Conservation (phyloP, 2,113 vertebrate genomes). For the Myiopsitta monachus region DNA sequence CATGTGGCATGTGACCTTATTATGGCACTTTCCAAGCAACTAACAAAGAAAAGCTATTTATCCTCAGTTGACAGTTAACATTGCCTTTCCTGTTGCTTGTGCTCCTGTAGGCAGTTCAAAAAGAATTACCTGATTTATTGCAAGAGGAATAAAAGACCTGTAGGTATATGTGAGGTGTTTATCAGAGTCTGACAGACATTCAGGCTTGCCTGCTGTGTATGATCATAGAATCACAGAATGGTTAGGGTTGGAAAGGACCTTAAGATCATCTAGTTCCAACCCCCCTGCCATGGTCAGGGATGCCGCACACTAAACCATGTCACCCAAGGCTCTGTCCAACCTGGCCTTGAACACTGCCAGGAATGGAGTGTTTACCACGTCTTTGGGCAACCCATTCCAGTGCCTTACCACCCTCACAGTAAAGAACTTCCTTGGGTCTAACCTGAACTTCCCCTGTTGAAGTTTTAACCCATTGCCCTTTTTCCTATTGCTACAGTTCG, state of each 20-base stretch:
- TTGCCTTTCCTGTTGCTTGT: slow-evolving; percentile 27
- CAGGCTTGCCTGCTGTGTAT: not conserved
- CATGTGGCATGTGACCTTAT: slow-evolving; percentile 28
- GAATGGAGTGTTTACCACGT: not conserved
- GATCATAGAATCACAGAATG: not conserved
- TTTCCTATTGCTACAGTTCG: not conserved
- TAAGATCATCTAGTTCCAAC: not conserved
- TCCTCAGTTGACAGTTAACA: slow-evolving; percentile 27
- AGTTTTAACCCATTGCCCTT: not conserved
- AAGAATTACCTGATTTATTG: slow-evolving; percentile 22
- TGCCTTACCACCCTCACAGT: not conserved
- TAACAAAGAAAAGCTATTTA: slow-evolving; percentile 33
- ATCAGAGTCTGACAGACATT: not conserved
- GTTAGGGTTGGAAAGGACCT: not conserved
- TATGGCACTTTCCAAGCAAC: not conserved
- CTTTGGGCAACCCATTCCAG: not conserved
- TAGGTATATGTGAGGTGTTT: slow-evolving; percentile 3
- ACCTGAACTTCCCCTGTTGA: not conserved
- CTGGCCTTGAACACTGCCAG: not conserved
- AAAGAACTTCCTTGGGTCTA: not conserved
- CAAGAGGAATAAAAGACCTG: slow-evolving; percentile 2
- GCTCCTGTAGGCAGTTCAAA: slow-evolving; percentile 10
- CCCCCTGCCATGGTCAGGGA: not conserved
- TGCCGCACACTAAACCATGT: not conserved
- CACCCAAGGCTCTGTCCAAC: not conserved